Base-by-base conservation (phyloP, 2,113 vertebrate genomes). In the Helogale parvula region DNA sequence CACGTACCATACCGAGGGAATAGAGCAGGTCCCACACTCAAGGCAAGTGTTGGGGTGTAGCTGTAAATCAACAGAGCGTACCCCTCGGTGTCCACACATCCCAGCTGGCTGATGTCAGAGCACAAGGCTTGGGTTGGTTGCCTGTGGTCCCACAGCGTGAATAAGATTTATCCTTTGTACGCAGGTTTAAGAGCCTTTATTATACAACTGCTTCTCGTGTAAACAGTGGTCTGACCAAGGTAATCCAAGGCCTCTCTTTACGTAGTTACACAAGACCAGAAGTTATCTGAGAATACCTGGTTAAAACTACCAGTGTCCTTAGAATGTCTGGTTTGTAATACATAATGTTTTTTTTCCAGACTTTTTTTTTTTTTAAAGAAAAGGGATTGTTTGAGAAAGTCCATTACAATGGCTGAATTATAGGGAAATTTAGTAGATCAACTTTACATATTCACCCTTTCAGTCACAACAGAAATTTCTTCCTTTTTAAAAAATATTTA, bases 1-100 rank as follows among this genome's bases (percentile, higher is more conserved):
- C 72, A 3, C 1, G 0, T 3, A 15, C 27, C 3, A 2, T 4
- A 0, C 29, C 8, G 0, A 38, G 33, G 23, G 38, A 6, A 29
- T 1, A 5, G 19, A 25, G 27, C 23, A 35, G 68, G 35, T 52
- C 31, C 13, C 17, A 15, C 0, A 0, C 47, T 38, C 23, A 1
- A 0, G 7, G 45, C 45, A 29, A 6, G 9, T 1, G 19, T 2
- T 23, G 60, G n/a, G 33, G 5, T 63, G 29, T 63, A 5, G 11
- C 0, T 4, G 2, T 14, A 10, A 3, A 41, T 0, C 11, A 14
- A 12, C 25, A 38, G 63, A 68, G 21, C 9, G 1, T 1, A 12
- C 5, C 11, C 12, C 0, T 0, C 3, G 38, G 5, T 8, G 5
- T 11, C 12, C 13, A 25, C 13, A 16, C 5, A 31, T 41, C 1